Evolutionary conservation across 37 sponge, comb jelly and placozoan genomes (phyloP).

Genomic region (Amphimedon queenslandica): DNA sequence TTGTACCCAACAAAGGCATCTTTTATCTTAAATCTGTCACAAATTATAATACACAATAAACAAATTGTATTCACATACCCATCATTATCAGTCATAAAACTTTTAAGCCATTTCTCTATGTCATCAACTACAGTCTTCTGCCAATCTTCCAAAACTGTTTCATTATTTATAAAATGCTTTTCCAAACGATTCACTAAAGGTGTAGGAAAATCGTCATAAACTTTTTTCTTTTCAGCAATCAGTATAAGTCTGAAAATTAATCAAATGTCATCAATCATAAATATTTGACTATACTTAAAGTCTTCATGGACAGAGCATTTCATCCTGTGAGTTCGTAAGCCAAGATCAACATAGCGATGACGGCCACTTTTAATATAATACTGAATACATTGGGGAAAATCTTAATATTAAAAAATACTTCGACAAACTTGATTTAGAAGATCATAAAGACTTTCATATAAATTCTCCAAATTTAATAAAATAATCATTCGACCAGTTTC

Average conservation of each 20-base stretch:
- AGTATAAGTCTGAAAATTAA: slow-evolving; percentile 23
- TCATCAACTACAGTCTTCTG: slow-evolving; percentile 9
- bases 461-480: slow-evolving; percentile 48
- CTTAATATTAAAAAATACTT: not conserved
- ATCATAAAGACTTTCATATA: slow-evolving; percentile 60
- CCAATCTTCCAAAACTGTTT: slow-evolving; percentile 6
- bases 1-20: slow-evolving; percentile 82
- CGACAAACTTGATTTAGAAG: slow-evolving; percentile 32
- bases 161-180: slow-evolving; percentile 50
- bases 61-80: not conserved
- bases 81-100: not conserved
- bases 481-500: slow-evolving; percentile 52
- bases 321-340: slow-evolving; percentile 32
- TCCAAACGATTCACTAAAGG: slow-evolving; percentile 71
- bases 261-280: not conserved
- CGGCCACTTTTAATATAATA: slow-evolving; percentile 41
- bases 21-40: slow-evolving; percentile 17
- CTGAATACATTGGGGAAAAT: not conserved
- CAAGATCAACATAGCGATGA: slow-evolving; percentile 54
- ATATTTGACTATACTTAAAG: slow-evolving; percentile 12
- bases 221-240: slow-evolving; percentile 39
- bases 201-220: slow-evolving; percentile 61
- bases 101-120: slow-evolving; percentile 9
- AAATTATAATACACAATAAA: not conserved
- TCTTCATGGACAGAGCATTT: slow-evolving; percentile 49